Evolutionary conservation across 2,113 vertebrate species (phyloP).

Genomic region (Egretta garzetta): DNA sequence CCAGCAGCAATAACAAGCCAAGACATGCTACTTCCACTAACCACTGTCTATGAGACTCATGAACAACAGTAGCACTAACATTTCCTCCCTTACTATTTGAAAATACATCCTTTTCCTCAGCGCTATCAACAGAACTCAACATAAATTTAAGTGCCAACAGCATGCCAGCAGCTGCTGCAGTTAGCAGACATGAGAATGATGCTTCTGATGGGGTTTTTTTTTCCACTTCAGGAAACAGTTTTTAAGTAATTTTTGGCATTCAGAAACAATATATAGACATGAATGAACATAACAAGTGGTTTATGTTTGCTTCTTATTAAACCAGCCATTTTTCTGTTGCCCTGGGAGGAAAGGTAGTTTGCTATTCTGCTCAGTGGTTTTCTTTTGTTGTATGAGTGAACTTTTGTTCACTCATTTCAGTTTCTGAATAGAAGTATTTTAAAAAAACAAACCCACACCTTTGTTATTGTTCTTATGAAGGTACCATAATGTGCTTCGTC

Average conservation of each 20-base stretch:
- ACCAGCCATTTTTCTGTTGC: background rate
- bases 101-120: background rate
- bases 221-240: background rate
- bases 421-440: background rate
- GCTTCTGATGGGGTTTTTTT: background rate
- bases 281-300: background rate
- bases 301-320: background rate
- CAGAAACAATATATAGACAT: background rate
- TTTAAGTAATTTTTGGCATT: constrained; percentile 13
- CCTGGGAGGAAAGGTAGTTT: background rate
- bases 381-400: background rate
- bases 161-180: background rate
- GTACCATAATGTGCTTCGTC: background rate
- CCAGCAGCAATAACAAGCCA: constrained; percentile 1
- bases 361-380: background rate
- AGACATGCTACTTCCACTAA: background rate
- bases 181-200: background rate
- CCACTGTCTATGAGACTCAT: background rate
- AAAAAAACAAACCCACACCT: background rate
- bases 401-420: background rate
- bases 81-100: background rate
- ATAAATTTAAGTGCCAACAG: background rate
- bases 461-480: background rate
- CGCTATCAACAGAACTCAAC: background rate
- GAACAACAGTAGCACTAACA: background rate